These are phyloP conservation scores for Halictus ligatus DNA, from an alignment of 2,888 invertebrate species.

Conservation along the genomic window DNA sequence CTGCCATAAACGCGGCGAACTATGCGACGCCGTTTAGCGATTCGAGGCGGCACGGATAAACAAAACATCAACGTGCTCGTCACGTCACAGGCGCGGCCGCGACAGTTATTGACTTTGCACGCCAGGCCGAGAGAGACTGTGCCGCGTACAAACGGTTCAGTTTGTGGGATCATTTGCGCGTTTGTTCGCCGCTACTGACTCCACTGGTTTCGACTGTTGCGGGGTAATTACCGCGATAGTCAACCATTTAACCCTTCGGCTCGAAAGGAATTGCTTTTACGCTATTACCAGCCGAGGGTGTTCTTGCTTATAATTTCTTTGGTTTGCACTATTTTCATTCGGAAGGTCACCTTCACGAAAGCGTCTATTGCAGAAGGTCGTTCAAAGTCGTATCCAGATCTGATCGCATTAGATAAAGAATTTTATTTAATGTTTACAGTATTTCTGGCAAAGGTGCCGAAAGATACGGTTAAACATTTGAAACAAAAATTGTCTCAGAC, in stretches of 20 bases:
- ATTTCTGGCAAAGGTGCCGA: too few species aligned
- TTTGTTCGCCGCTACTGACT: not conserved
- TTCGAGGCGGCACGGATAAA: not conserved
- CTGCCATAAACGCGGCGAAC: not conserved
- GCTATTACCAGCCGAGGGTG: not conserved
- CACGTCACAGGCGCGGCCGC: conserved; percentile 2
- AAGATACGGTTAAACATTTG: too few species aligned
- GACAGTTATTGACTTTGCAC: not conserved
- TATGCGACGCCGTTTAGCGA: not conserved
- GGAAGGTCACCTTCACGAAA: too few species aligned
- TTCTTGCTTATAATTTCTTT: not conserved
- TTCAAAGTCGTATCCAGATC: too few species aligned
- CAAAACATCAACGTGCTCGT: not conserved
- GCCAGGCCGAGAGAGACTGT: not conserved
- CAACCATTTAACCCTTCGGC: not conserved
- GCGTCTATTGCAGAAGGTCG: too few species aligned
- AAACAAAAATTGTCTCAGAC: too few species aligned
- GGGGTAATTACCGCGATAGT: not conserved
- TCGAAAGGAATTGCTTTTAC: not conserved
- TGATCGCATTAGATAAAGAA: too few species aligned
- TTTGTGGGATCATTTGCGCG: not conserved
- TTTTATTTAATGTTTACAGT: too few species aligned
- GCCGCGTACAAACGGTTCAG: not conserved
- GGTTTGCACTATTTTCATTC: too few species aligned
- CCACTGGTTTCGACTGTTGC: not conserved